phyloP scores from a whole-genome alignment of 2,113 vertebrate genomes.

The Menidia beryllina region DNA sequence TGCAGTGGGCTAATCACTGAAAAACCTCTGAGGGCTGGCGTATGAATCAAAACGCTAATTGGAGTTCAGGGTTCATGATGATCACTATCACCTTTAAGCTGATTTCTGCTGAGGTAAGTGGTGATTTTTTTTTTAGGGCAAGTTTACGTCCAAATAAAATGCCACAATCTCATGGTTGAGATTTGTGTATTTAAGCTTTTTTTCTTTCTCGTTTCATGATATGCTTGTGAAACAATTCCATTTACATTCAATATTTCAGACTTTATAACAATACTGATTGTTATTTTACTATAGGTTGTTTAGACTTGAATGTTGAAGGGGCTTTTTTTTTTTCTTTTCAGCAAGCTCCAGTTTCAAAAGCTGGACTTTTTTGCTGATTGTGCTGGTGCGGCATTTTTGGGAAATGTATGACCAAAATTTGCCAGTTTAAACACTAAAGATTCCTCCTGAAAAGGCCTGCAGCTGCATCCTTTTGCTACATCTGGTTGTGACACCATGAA shows the following conservation, averaged over 20 bases:
- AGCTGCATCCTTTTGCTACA: too few relatives aligned
- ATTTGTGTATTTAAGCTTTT: too few relatives aligned
- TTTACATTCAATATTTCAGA: neutral
- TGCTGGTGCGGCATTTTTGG: slow-evolving; percentile 6
- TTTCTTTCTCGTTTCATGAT: too few relatives aligned
- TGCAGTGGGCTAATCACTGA: slow-evolving; percentile 23
- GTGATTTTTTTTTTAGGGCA: slow-evolving; percentile 1
- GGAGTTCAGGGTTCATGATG: slow-evolving; percentile 8
- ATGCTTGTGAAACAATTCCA: too few relatives aligned
- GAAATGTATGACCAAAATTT: neutral
- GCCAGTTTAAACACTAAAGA: neutral
- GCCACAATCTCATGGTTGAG: too few relatives aligned
- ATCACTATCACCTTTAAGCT: slow-evolving; percentile 30
- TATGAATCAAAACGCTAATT: slow-evolving; percentile 43
- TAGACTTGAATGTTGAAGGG: too few relatives aligned
- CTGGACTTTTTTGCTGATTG: slow-evolving; percentile 24
- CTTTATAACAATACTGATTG: neutral
- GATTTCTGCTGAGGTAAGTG: slow-evolving; percentile 44
- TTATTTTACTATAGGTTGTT: neutral
- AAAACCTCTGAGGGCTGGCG: slow-evolving; percentile 33
- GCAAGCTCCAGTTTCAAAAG: neutral
- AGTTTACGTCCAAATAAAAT: slow-evolving; percentile 25
- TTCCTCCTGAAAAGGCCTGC: neutral
- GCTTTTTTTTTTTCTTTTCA: too few relatives aligned
- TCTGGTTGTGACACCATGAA: neutral